Percentiles rank a stretch among this genome's conserved stretches.
phyloP scores from a whole-genome alignment of 2,113 vertebrate species.

The Platysteira castanea region DNA sequence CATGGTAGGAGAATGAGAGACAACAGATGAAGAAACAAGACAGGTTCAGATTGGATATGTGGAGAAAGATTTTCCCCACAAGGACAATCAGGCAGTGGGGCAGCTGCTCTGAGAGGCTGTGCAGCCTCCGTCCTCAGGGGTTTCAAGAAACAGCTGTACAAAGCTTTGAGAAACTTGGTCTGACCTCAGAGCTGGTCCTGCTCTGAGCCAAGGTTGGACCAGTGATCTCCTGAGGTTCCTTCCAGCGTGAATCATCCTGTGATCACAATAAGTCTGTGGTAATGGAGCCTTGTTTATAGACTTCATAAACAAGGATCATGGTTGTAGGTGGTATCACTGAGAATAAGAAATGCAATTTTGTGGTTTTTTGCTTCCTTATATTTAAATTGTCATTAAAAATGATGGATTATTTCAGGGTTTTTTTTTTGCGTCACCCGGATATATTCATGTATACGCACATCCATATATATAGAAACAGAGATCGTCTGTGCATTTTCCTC shows the following conservation, averaged over 20 bases:
- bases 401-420: background rate
- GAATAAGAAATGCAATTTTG: background rate
- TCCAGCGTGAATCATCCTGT: background rate
- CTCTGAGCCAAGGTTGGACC: background rate
- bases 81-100: background rate
- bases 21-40: background rate
- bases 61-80: background rate
- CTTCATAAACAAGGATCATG: background rate
- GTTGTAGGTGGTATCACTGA: background rate
- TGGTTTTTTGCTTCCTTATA: background rate
- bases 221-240: background rate
- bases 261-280: background rate
- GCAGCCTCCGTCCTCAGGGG: background rate
- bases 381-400: slow-evolving; percentile 30
- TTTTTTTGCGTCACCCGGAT: background rate
- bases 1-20: background rate
- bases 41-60: background rate
- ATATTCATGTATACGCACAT: background rate
- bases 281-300: background rate
- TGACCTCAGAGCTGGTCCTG: background rate
- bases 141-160: background rate
- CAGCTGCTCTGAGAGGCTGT: background rate
- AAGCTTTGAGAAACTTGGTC: background rate
- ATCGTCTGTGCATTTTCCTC: slow-evolving; percentile 7
- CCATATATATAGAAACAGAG: background rate